Base-by-base conservation (phyloP, 1,140 invertebrate genomes). In the Adoxophyes honmai region DNA sequence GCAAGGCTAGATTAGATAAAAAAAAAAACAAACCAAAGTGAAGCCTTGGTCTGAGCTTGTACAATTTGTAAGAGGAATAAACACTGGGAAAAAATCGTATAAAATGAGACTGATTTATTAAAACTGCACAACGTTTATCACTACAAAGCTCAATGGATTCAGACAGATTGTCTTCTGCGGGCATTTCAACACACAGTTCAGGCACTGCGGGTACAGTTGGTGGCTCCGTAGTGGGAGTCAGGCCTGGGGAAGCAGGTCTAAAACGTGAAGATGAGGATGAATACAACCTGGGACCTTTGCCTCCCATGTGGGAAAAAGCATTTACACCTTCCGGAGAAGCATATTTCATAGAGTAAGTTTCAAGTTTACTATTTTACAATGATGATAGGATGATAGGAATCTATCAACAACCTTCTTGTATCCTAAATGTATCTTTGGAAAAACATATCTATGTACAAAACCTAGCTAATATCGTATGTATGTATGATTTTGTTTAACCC, bases 321-420 rank as follows among this genome's bases (percentile, higher is more conserved):
- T 98, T 95, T 73, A 98, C 98, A 5, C 97, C 98, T 60, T 96
- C 96, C 62, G 98, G 98, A 63, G 97, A 99, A 91, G 93, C 96
- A 57, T 99, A 99, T 90, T 99, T 98, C 78, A 99, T 99, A 70
- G 98, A 99, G 97, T 99, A 90, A 93, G 95, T 94, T 2, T 28
- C 21, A 28, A 28, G 21, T 28, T 28, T 28, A 28, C 2, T 28
- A 28, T 28, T 28, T 28, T 28, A 28, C 21, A n/a, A n/a, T n/a
- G n/a, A n/a, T n/a, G n/a, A n/a, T n/a, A n/a, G n/a, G n/a, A n/a
- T n/a, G n/a, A n/a, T n/a, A n/a, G n/a, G n/a, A n/a, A n/a, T n/a
- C n/a, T n/a, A n/a, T n/a, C n/a, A n/a, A n/a, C n/a, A n/a, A n/a
- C n/a, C n/a, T n/a, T n/a, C n/a, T n/a, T n/a, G n/a, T n/a, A n/a